Evolutionary conservation across 1,140 invertebrate species (phyloP).

Genomic region (Elymnias hypermnestra): DNA sequence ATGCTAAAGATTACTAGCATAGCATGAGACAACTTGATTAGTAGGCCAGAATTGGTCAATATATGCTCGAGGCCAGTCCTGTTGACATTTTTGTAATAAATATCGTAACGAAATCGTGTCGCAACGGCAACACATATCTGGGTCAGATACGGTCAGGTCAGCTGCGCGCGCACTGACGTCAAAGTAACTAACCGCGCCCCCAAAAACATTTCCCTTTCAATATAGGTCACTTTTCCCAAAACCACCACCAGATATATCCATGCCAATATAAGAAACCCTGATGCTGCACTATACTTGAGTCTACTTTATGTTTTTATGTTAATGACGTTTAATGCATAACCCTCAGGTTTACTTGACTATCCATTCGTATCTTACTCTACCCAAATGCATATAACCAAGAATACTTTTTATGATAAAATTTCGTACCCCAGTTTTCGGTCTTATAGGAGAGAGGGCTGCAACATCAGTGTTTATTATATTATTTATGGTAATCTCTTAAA

Average conservation of each 20-base stretch:
- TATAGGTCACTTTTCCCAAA: conserved; percentile 10
- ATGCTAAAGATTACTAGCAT: background rate
- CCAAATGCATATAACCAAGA: no score
- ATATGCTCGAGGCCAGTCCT: conserved; percentile 31
- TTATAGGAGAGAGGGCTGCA: no score
- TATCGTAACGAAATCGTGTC: conserved; percentile 34
- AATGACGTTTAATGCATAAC: no score
- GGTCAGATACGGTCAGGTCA: conserved; percentile 44
- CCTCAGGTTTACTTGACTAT: no score
- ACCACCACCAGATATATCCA: background rate
- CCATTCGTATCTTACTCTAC: no score
- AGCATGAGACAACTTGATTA: conserved; percentile 11
- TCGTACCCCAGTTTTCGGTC: no score
- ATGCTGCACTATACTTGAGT: no score
- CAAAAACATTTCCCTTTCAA: conserved; percentile 51
- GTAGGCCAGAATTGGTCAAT: conserved; percentile 45
- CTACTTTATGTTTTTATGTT: no score
- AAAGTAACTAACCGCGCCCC: conserved; percentile 39
- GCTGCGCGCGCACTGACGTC: conserved; percentile 61
- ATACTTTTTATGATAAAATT: no score
- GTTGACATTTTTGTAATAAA: conserved; percentile 51
- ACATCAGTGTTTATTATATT: no score
- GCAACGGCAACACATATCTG: conserved; percentile 52
- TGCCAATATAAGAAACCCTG: no score
- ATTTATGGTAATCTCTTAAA: no score